Conservation (phyloP, 2,888 invertebrate species). For the Nysson spinosus region DNA sequence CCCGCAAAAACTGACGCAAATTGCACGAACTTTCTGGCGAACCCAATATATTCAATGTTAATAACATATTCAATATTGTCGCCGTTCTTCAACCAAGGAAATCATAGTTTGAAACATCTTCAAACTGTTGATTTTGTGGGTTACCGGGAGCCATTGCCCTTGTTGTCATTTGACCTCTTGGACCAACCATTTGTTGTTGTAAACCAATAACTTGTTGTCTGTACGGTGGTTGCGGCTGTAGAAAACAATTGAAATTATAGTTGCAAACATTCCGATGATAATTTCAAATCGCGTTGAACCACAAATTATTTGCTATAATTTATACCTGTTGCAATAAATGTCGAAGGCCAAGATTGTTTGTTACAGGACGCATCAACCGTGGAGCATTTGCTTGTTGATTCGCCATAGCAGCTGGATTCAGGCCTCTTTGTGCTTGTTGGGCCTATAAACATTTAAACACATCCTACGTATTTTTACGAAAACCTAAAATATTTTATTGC, state of each 20-base stretch:
- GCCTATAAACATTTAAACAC: conserved; percentile 52
- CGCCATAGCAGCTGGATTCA: conserved; percentile 71
- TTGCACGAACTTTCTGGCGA: too few species aligned
- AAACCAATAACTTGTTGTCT: conserved; percentile 81
- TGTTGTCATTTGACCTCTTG: conserved; percentile 77
- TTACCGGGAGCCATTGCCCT: conserved; percentile 75
- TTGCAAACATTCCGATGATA: neutral
- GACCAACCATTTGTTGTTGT: conserved; percentile 79
- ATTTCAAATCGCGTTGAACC: neutral
- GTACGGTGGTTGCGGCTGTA: conserved; percentile 84
- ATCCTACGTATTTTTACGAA: neutral
- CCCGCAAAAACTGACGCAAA: too few species aligned
- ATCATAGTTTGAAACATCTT: conserved; percentile 79
- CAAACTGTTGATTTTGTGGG: conserved; percentile 78
- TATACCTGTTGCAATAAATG: conserved; percentile 88
- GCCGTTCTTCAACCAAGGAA: conserved; percentile 73
- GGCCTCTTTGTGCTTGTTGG: conserved; percentile 75
- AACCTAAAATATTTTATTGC: neutral
- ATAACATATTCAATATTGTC: neutral
- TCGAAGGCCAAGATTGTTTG: conserved; percentile 88
- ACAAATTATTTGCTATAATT: neutral
- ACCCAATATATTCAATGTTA: neutral
- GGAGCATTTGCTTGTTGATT: conserved; percentile 79
- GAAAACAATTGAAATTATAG: too few species aligned
- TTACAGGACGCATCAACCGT: conserved; percentile 86